A percentile compares a stretch with the other conserved stretches of the same genome.
Evolutionary conservation across 2,113 vertebrate genomes (phyloP).

Genomic region (mouse (Mus musculus)): DNA sequence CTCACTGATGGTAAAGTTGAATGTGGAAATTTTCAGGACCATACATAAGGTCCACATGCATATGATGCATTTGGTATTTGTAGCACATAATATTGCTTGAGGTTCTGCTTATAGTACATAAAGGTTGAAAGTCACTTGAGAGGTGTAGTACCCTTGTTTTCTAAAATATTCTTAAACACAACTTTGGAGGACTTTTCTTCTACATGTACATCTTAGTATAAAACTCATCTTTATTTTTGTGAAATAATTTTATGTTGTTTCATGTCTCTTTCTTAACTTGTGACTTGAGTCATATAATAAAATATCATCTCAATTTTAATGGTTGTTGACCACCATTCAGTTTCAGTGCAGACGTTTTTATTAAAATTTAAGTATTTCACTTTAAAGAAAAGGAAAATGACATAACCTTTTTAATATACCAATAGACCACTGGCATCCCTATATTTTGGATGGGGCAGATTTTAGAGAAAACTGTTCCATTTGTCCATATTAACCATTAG

Average conservation of each 20-base stretch:
- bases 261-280: neutral
- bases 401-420: neutral
- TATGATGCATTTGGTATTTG: neutral
- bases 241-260: neutral
- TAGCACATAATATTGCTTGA: neutral
- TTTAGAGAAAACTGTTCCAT: neutral
- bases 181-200: neutral
- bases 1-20: neutral
- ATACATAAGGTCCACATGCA: neutral
- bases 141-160: accelerated
- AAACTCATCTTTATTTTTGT: neutral
- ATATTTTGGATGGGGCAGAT: neutral
- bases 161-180: neutral
- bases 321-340: neutral
- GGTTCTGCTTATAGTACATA: neutral
- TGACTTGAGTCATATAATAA: neutral
- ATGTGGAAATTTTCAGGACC: neutral
- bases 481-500: neutral
- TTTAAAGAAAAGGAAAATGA: neutral
- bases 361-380: neutral
- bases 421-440: neutral
- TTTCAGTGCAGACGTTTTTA: neutral
- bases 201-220: neutral
- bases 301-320: conserved; percentile 5
- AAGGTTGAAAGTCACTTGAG: neutral